Evolutionary conservation across 2,888 invertebrate species (phyloP), one percentile per base, ranked within the genome.

Genomic region (Empis livida): DNA sequence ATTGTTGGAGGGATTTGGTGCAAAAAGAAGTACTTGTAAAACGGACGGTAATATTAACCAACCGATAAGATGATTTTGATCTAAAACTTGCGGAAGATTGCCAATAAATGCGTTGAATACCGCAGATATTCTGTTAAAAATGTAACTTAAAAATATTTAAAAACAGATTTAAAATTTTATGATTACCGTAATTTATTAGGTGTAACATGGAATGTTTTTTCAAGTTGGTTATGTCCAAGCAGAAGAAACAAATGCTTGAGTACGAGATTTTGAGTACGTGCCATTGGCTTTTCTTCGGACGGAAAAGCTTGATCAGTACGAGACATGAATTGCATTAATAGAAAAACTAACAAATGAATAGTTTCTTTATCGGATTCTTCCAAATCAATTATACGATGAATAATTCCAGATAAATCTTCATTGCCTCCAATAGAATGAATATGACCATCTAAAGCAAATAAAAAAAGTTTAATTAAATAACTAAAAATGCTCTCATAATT

Each of bases 281-380:
- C 78, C 11, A 82, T 67, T 37, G 79, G 74, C 59, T 91, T 93
- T 56, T 94, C 93, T 57, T 95, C 93, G 1, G 82, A 82, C 0
- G 90, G 90, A 62, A 80, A 87, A 1, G 90, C 88, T 66, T 83
- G 82, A 63, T 86, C 84, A 20, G 80, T 77, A 57, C 83, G 74
- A 1, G 93, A 90, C 63, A 96, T 74, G 66, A 95, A 96, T 73
- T 95, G 95, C 87, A 97, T 94, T 13, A 99, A 77, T n/a, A 99
- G 75, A 59, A 94, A 91, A 11, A 96, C 87, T 35, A 97, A 73
- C 23, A 96, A 73, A 65, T 96, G 95, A 57, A 94, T 88, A 1
- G 97, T 96, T 70, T 97, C 95, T 55, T 87, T 80, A 63, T 99
- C 97, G 2, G 90, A 82, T 62, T 95, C 95, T 62, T 97, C 95